These are phyloP conservation scores for Urechis unicinctus DNA, from an alignment of 2,888 invertebrate genomes.

Conservation along the genomic window DNA sequence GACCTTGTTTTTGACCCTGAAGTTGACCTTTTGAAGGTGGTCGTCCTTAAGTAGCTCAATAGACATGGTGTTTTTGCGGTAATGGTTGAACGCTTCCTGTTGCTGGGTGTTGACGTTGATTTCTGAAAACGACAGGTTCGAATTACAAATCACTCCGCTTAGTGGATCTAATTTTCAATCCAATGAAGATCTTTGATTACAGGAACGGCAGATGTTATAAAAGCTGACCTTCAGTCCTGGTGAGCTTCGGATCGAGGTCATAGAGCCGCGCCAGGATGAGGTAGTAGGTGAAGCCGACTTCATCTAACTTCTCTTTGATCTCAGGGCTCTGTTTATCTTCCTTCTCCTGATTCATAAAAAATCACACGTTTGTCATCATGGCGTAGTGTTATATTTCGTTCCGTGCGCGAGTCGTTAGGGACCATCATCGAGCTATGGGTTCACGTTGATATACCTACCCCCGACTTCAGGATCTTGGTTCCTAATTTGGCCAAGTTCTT, in stretches of 20 bases:
- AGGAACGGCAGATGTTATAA: not conserved
- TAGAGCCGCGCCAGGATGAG: constrained; percentile 42
- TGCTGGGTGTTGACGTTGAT: constrained; percentile 14
- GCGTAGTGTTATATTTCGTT: no score
- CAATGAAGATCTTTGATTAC: not conserved
- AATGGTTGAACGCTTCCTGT: constrained; percentile 22
- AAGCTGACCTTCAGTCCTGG: constrained; percentile 10
- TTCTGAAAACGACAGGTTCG: constrained; percentile 6
- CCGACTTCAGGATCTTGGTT: constrained; percentile 7
- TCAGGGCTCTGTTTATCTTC: constrained; percentile 13
- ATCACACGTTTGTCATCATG: no score
- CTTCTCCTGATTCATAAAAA: constrained; percentile 13
- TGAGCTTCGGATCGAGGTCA: constrained; percentile 32
- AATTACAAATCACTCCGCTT: not conserved
- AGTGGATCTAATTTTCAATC: not conserved
- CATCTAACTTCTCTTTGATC: constrained; percentile 25
- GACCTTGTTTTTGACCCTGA: constrained; percentile 49
- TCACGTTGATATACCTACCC: constrained; percentile 1
- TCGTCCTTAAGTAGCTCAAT: constrained; percentile 49
- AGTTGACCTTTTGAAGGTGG: constrained; percentile 48
- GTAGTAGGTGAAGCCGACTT: constrained; percentile 47
- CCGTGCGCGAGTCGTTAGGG: not conserved
- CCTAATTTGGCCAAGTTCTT: constrained; percentile 22
- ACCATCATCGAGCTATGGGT: not conserved
- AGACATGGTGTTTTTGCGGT: constrained; percentile 42